phyloP scores from a whole-genome alignment of 1,140 invertebrate species.

The Pararge aegeria region DNA sequence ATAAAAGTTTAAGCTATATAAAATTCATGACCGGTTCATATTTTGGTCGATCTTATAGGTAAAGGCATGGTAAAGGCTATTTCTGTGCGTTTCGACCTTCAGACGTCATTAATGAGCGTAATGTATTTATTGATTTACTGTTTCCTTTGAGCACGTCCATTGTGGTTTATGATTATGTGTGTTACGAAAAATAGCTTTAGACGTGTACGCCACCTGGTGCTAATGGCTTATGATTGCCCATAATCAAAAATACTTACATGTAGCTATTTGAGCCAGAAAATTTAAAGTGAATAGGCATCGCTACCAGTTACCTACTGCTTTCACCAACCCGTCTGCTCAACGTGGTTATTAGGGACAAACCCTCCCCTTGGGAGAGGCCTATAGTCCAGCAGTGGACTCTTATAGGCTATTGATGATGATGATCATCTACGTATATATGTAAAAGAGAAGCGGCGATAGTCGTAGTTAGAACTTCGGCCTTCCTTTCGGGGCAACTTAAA shows the following conservation, averaged over 20 bases:
- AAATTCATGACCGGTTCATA: constrained; percentile 25
- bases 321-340: too few relatives aligned
- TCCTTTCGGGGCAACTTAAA: too few relatives aligned
- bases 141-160: constrained; percentile 16
- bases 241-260: neutral
- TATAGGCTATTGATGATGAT: too few relatives aligned
- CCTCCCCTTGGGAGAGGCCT: too few relatives aligned
- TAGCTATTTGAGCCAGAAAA: too few relatives aligned
- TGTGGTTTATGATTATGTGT: constrained; percentile 11
- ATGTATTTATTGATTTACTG: constrained; percentile 40
- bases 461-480: too few relatives aligned
- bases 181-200: constrained; percentile 10
- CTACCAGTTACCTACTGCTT: too few relatives aligned
- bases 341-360: too few relatives aligned
- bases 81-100: constrained; percentile 33
- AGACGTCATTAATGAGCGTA: constrained; percentile 38
- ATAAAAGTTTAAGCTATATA: constrained; percentile 5
- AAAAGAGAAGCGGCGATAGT: too few relatives aligned
- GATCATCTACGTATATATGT: too few relatives aligned
- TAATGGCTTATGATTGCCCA: neutral
- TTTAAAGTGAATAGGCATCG: too few relatives aligned
- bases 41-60: constrained; percentile 22
- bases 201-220: neutral
- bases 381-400: too few relatives aligned
- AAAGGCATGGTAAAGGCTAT: constrained; percentile 13